Evolutionary conservation across 2,113 vertebrate species (phyloP).

Genomic region (Nycticorax nycticorax): DNA sequence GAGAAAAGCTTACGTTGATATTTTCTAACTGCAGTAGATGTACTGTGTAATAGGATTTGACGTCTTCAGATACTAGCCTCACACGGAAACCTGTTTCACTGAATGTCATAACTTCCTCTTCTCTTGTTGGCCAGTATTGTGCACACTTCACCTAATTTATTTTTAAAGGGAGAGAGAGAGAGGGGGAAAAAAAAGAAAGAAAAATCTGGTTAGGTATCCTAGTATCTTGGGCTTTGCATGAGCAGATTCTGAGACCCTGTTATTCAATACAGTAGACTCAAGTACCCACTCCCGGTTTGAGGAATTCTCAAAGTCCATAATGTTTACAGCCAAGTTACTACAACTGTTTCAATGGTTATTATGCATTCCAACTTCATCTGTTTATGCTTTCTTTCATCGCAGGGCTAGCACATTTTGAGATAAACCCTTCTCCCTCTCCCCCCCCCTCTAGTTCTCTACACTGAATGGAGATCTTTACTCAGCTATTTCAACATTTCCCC

Average conservation of each 20-base stretch:
- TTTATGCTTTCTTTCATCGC: background rate
- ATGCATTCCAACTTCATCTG: background rate
- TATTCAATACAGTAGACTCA: background rate
- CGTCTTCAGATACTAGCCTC: slow-evolving; percentile 88
- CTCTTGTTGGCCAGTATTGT: slow-evolving; percentile 93
- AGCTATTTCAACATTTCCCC: background rate
- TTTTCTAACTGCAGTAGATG: slow-evolving; percentile 90
- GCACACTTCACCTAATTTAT: slow-evolving; percentile 92
- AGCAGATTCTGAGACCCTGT: background rate
- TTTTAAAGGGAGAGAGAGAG: too few relatives aligned
- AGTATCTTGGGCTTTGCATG: background rate
- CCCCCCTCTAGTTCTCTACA: background rate
- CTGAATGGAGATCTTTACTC: background rate
- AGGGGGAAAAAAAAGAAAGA: background rate
- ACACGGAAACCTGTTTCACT: slow-evolving; percentile 91
- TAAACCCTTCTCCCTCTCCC: background rate
- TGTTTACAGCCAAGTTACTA: background rate
- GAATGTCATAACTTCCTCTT: slow-evolving; percentile 87
- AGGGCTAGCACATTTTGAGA: background rate
- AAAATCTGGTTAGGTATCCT: background rate
- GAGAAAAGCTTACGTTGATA: slow-evolving; percentile 81
- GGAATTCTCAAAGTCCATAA: background rate
- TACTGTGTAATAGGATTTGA: slow-evolving; percentile 92
- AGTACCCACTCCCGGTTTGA: background rate
- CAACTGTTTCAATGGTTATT: background rate